Percentiles rank a stretch among this genome's conserved stretches.
These are phyloP conservation scores for Istiophorus platypterus DNA, from an alignment of 2,113 vertebrate genomes.

Conservation along the genomic window DNA sequence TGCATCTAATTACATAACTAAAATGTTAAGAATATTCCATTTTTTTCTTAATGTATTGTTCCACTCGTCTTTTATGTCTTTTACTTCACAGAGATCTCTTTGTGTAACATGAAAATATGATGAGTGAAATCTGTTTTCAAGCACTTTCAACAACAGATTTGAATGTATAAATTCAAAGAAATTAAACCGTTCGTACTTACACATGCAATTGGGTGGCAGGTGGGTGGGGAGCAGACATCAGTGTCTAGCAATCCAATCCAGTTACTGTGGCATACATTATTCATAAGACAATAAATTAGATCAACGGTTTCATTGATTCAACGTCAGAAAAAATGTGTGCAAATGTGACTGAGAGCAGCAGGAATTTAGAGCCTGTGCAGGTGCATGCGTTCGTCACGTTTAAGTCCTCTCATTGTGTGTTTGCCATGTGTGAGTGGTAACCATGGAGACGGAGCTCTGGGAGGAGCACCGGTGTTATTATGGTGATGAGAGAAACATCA, in stretches of 20 bases:
- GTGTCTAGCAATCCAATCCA: conserved; percentile 63
- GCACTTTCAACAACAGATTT: neutral
- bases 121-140: neutral
- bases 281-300: conserved; percentile 75
- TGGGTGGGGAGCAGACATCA: conserved; percentile 46
- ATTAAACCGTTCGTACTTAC: conserved; percentile 34
- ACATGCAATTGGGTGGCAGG: conserved; percentile 10
- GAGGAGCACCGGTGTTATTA: conserved; percentile 63
- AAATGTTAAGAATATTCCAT: neutral
- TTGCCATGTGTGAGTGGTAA: conserved; percentile 69
- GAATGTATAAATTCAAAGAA: neutral
- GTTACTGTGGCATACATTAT: conserved; percentile 75
- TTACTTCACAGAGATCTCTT: conserved; percentile 4
- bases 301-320: conserved; percentile 67
- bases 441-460: conserved; percentile 77
- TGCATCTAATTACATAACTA: conserved; percentile 5
- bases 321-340: conserved; percentile 36
- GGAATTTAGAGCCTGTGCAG: conserved; percentile 51
- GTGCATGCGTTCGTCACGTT: conserved; percentile 61
- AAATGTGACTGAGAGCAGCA: conserved; percentile 43
- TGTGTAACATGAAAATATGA: neutral
- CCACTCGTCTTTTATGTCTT: conserved; percentile 21
- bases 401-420: conserved; percentile 71
- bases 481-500: conserved; percentile 66
- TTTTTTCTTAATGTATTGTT: conserved; percentile 14